Conservation (phyloP, 2,797 vertebrate species). For the Sebastes iracundus region DNA sequence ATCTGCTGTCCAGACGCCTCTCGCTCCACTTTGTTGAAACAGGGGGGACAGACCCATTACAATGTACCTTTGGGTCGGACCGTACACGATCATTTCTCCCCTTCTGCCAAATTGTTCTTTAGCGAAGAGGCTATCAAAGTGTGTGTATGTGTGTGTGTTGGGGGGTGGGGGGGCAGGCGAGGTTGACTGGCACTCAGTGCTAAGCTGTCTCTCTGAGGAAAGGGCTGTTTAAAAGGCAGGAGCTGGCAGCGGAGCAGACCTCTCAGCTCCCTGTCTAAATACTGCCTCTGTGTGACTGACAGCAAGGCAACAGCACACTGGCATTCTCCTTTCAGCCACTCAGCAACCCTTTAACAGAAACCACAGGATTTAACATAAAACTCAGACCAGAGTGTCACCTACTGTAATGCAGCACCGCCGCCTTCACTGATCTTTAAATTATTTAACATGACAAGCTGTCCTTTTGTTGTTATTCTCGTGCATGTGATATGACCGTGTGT, state of each 20-base stretch:
- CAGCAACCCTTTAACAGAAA: slow-evolving; percentile 72
- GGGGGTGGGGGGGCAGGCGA: slow-evolving; percentile 17
- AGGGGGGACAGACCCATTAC: slow-evolving; percentile 70
- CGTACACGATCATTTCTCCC: slow-evolving; percentile 66
- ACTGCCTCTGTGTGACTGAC: slow-evolving; percentile 79
- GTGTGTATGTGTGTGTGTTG: neutral
- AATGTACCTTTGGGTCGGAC: slow-evolving; percentile 71
- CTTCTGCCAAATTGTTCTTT: slow-evolving; percentile 66
- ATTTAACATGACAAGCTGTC: slow-evolving; percentile 68
- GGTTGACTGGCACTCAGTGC: slow-evolving; percentile 77
- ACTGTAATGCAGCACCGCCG: slow-evolving; percentile 32
- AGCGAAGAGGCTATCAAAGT: slow-evolving; percentile 55
- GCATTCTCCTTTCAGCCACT: slow-evolving; percentile 71
- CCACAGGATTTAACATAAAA: slow-evolving; percentile 67
- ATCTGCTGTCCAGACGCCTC: slow-evolving; percentile 74
- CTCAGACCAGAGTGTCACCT: slow-evolving; percentile 59
- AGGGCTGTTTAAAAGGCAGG: slow-evolving; percentile 79
- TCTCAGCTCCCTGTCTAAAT: slow-evolving; percentile 81
- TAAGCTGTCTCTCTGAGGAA: slow-evolving; percentile 80
- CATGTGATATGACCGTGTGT: slow-evolving; percentile 21
- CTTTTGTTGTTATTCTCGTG: slow-evolving; percentile 31
- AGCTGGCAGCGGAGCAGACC: slow-evolving; percentile 76
- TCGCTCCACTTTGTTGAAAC: slow-evolving; percentile 74
- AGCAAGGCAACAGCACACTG: slow-evolving; percentile 73
- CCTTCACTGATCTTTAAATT: slow-evolving; percentile 49